phyloP scores from a whole-genome alignment of 1,140 invertebrate genomes.

The Venturia canescens region DNA sequence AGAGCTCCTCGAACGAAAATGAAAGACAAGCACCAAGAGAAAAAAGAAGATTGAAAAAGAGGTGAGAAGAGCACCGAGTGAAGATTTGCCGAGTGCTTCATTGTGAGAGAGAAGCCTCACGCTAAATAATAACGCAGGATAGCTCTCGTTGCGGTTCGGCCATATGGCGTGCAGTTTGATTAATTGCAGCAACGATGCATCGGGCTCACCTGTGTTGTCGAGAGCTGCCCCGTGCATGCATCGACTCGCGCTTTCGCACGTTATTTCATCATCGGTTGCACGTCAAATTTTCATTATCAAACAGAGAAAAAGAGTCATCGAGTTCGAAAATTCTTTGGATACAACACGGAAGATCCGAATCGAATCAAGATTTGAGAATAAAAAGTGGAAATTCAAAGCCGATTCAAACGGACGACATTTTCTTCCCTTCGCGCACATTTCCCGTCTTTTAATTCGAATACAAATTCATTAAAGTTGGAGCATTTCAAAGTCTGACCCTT shows the following conservation, averaged over 20 bases:
- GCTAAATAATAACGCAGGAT: conserved; percentile 2
- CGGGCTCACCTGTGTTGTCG: not conserved
- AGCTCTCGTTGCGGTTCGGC: conserved; percentile 49
- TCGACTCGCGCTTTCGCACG: not conserved
- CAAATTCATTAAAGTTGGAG: no score
- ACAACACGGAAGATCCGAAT: no score
- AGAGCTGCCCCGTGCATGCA: not conserved
- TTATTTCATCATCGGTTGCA: not conserved
- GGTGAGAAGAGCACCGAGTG: not conserved
- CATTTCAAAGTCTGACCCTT: no score
- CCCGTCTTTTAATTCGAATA: no score
- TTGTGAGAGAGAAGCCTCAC: not conserved
- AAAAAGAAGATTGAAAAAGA: conserved; percentile 7
- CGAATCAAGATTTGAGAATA: no score
- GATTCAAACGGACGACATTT: no score
- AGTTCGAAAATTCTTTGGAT: not conserved
- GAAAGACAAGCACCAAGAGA: conserved; percentile 3
- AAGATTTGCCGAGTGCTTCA: not conserved
- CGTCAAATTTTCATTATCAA: not conserved
- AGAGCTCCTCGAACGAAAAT: not conserved
- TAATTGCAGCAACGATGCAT: conserved; percentile 50
- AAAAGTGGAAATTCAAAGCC: no score
- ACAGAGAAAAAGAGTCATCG: not conserved
- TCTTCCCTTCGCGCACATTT: no score
- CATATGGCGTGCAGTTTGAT: conserved; percentile 62